These are phyloP conservation scores for Malurus melanocephalus DNA, from an alignment of 2,113 vertebrate genomes.

Conservation along the genomic window DNA sequence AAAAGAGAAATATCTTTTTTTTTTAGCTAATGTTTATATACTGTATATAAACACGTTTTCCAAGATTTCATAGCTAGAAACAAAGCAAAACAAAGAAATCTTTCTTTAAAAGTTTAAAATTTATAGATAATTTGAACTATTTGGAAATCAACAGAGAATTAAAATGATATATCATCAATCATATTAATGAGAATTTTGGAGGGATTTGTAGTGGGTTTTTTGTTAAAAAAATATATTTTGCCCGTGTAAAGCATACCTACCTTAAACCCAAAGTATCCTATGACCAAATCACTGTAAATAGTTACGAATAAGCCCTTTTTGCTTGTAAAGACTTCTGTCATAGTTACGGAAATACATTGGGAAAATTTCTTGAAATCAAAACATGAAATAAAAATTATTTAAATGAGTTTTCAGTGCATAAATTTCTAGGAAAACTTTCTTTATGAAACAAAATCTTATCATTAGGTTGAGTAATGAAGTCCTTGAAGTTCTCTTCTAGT, in stretches of 20 bases:
- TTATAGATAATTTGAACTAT: neutral
- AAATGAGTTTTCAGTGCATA: neutral
- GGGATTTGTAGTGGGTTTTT: neutral
- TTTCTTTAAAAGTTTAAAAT: neutral
- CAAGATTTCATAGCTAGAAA: neutral
- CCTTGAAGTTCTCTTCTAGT: neutral
- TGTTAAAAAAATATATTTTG: neutral
- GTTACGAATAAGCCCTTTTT: neutral
- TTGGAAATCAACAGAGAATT: neutral
- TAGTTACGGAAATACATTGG: neutral
- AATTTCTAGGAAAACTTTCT: neutral
- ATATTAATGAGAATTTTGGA: neutral
- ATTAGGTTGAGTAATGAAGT: fast-evolving
- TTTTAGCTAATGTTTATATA: neutral
- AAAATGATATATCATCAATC: neutral
- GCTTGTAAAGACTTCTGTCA: neutral
- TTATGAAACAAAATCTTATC: neutral
- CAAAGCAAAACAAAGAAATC: neutral
- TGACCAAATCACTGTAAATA: neutral
- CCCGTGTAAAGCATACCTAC: neutral
- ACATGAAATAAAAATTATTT: neutral
- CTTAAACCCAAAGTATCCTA: neutral
- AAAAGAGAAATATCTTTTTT: neutral
- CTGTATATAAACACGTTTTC: neutral
- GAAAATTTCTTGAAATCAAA: neutral